Evolutionary conservation across 2,113 vertebrate species (phyloP), one percentile per base, ranked within the genome.

Genomic region (Platichthys flesus): DNA sequence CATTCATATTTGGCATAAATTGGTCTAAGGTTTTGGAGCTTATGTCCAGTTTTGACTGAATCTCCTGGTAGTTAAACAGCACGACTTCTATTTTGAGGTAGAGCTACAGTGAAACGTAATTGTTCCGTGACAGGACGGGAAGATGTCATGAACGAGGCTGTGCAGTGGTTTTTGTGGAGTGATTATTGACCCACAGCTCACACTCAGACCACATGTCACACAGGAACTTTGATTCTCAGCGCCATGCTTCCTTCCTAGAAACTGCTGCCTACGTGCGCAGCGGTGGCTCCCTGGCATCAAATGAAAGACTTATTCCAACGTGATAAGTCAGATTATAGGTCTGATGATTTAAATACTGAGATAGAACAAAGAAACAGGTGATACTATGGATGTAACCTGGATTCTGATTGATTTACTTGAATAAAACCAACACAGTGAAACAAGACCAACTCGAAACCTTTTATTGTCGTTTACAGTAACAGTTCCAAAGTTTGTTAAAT

Each of bases 391-490:
- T 21, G 2, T 63, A 21, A 62, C 70, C 42, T 20, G 18, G 12
- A 49, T 60, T 76, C 1, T 73, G 1, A 45, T 47, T 16, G 45
- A 47, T 31, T 20, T 2, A 21, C 2, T 3, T 4, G 9, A 35
- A 69, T 15, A 40, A 57, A 83, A 75, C 37, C 23, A 55, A 72
- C 57, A 45, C 45, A 68, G 0, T 42, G 10, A 10, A 42, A 66
- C 0, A 67, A 7, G 26, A 60, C 8, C 21, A 69, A 60, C 7
- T 21, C 60, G 42, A 76, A 67, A 72, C 3, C 0, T 60, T 90
- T 88, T 88, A 89, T 76, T 88, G 58, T 73, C n/a, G 71, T 79
- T 70, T 74, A 83, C 42, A 84, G 49, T 66, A 75, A 75, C 57
- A 56, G 45, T 67, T 85, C 85, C n/a, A 75, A 79, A 59, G 69